Evolutionary conservation across 2,113 vertebrate genomes (phyloP), one percentile per base, ranked within the genome.

Genomic region (Noctilio leporinus): DNA sequence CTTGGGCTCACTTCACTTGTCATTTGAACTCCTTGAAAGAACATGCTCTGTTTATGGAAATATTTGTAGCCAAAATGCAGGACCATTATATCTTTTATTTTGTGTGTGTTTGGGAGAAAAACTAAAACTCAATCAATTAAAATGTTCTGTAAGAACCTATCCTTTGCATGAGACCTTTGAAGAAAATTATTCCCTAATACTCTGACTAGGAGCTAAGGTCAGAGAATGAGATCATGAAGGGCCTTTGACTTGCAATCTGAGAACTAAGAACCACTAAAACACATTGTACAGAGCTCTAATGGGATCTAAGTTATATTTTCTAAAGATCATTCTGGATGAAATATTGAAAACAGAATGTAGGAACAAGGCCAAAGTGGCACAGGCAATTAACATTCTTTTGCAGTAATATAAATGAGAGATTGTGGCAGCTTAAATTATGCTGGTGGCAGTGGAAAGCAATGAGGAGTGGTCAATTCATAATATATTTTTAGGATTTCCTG

Each of bases 41-140:
- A 91, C 64, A 89, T 87, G 43, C 45, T 93, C 51, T 96, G 87
- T 95, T 96, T 96, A 92, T 70, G 67, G 89, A 95, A 96, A 92
- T 90, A 85, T 82, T 78, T 96, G 73, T 78, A 95, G 94, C 64
- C 65, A 85, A 93, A 95, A 95, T 82, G 59, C 11, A 65, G 47
- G 75, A 87, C 38, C 65, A 93, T 94, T 91, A 96, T 93, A 82
- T 84, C 87, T 92, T 97, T 87, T 84, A 84, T 78, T 78, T 96
- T 93, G 78, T 87, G 10, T 95, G 80, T 90, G 40, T 81, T 15
- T 55, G 22, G 69, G 43, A 55, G 53, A 96, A 86, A 49, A 85
- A 92, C 67, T 87, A 90, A 95, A 95, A 81, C 28, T 76, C 83
- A 86, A 45, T 78, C 47, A 91, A 81, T 43, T 83, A 93, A 91